phyloP scores from a whole-genome alignment of 2,888 invertebrate species.

The Carabus problematicus region DNA sequence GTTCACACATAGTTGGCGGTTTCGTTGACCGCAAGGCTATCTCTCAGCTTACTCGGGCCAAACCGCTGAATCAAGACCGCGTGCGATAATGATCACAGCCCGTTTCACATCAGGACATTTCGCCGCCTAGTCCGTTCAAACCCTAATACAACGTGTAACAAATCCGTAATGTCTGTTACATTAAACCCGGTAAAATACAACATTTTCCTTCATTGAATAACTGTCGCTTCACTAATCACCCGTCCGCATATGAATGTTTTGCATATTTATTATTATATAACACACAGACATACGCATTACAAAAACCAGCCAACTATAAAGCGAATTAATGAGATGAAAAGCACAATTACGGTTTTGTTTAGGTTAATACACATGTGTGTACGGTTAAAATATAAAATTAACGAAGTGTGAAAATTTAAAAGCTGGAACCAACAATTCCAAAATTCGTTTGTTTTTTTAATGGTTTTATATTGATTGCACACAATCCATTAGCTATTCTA shows the following conservation, averaged over 20 bases:
- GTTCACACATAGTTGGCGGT: slow-evolving; percentile 47
- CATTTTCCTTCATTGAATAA: no score
- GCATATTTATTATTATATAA: no score
- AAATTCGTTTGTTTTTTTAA: no score
- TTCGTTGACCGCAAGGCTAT: slow-evolving; percentile 45
- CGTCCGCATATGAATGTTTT: no score
- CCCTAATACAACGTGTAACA: slow-evolving; percentile 6
- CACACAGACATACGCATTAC: neutral
- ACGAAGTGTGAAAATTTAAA: slow-evolving; percentile 34
- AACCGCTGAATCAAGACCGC: slow-evolving; percentile 19
- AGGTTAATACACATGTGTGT: slow-evolving; percentile 23
- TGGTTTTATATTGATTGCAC: no score
- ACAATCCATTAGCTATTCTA: no score
- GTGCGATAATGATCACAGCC: slow-evolving; percentile 15
- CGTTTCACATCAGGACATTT: slow-evolving; percentile 6
- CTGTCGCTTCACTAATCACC: no score
- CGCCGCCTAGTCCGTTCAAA: no score
- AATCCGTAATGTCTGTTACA: no score
- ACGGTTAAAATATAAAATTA: slow-evolving; percentile 33
- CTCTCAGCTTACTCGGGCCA: slow-evolving; percentile 14
- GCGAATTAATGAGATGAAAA: slow-evolving; percentile 30
- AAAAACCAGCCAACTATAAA: slow-evolving; percentile 24
- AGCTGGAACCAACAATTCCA: neutral
- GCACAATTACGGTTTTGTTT: slow-evolving; percentile 31
- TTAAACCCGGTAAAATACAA: no score